Percentiles rank a stretch among this genome's conserved stretches.
Evolutionary conservation across 1,140 invertebrate species (phyloP).

Genomic region (Drosophila triauraria): DNA sequence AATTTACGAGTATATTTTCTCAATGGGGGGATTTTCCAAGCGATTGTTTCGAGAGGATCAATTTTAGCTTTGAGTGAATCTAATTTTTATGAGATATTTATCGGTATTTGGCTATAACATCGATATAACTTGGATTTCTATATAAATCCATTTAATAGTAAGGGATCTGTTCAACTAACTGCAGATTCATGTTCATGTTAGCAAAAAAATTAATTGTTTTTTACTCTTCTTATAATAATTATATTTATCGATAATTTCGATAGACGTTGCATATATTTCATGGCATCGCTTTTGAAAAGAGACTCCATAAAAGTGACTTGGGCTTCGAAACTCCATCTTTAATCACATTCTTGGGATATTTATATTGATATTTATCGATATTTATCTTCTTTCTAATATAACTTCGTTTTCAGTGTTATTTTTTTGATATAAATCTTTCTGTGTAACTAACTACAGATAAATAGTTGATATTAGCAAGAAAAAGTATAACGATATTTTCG

Average conservation of each 20-base stretch:
- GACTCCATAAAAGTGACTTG: no score
- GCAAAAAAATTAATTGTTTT: no score
- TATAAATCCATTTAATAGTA: not conserved
- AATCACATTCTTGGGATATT: not conserved
- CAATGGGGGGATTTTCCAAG: conserved; percentile 5
- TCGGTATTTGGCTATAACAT: not conserved
- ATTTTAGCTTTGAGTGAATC: not conserved
- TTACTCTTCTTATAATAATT: no score
- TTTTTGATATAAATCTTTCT: no score
- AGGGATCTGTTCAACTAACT: not conserved
- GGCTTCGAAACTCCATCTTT: not conserved
- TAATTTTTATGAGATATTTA: not conserved
- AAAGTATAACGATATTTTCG: no score
- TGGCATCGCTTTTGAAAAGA: not conserved
- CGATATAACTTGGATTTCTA: not conserved
- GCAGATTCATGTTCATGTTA: no score
- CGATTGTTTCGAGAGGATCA: not conserved
- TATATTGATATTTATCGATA: no score
- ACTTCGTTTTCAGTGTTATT: no score
- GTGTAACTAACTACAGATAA: no score
- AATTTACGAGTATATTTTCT: conserved; percentile 11
- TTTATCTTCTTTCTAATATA: no score
- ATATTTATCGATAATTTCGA: not conserved
- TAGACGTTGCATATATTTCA: not conserved
- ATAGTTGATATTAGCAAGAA: no score